phyloP scores from a whole-genome alignment of 2,888 invertebrate species.

The Pachycephus smyrnensis region DNA sequence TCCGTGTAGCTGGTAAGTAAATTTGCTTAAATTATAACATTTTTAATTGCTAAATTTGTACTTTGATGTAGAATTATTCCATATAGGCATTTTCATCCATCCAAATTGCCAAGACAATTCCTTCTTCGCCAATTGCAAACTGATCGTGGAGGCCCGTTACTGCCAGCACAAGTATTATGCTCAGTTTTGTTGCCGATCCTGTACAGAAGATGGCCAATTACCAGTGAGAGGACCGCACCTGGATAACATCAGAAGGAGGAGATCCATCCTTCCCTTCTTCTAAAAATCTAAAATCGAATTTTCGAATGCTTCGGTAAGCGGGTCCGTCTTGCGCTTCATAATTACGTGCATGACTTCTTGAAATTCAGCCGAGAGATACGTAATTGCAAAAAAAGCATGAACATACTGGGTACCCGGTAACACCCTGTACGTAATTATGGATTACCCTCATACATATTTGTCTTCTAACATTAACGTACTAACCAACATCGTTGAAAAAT shows the following conservation, averaged over 20 bases:
- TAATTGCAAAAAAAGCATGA: background rate
- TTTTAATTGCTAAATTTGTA: slow-evolving; percentile 4
- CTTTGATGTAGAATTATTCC: slow-evolving; percentile 25
- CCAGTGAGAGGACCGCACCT: slow-evolving; percentile 68
- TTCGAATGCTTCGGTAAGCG: slow-evolving; percentile 13
- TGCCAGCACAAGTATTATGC: slow-evolving; percentile 94
- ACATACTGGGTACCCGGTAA: background rate
- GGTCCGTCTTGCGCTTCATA: slow-evolving; percentile 1
- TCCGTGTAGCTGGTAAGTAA: slow-evolving; percentile 81
- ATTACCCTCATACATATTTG: background rate
- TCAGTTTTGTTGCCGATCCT: slow-evolving; percentile 93
- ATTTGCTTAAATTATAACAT: background rate
- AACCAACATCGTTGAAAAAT: background rate
- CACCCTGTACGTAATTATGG: background rate
- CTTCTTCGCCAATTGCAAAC: slow-evolving; percentile 88
- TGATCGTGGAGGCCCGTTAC: slow-evolving; percentile 86
- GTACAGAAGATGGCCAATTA: slow-evolving; percentile 87
- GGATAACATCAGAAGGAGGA: slow-evolving; percentile 51
- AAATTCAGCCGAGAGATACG: background rate
- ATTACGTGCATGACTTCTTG: background rate
- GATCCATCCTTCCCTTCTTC: slow-evolving; percentile 25
- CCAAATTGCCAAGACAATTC: slow-evolving; percentile 88
- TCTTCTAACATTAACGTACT: background rate
- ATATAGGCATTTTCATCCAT: slow-evolving; percentile 79
- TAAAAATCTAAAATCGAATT: slow-evolving; percentile 16